A percentile compares a stretch with the other conserved stretches of the same genome.
These are phyloP conservation scores for Notothenia coriiceps DNA, from an alignment of 2,113 vertebrate genomes.

Conservation along the genomic window DNA sequence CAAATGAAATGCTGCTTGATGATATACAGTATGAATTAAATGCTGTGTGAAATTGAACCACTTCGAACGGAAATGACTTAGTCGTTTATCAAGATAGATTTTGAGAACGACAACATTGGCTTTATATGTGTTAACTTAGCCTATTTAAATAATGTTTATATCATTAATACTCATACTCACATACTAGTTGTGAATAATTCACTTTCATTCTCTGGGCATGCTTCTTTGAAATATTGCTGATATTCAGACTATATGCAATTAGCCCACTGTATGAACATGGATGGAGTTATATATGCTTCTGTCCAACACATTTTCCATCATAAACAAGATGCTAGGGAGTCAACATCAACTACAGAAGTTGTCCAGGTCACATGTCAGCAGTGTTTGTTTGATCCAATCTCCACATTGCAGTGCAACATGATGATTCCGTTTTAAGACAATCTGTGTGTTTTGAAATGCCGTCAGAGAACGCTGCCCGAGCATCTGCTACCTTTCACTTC, in stretches of 20 bases:
- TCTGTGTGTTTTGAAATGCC: slow-evolving; percentile 19
- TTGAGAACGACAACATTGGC: slow-evolving; percentile 5
- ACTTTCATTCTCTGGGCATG: neutral
- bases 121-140: slow-evolving; percentile 5
- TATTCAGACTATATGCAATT: neutral
- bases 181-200: neutral
- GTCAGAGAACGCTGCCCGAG: slow-evolving; percentile 11
- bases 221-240: slow-evolving; percentile 2
- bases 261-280: neutral
- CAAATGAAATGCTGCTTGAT: slow-evolving; percentile 21
- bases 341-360: neutral
- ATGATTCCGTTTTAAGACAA: neutral
- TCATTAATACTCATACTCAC: neutral
- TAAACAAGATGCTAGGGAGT: too few relatives aligned
- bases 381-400: neutral
- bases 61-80: slow-evolving; percentile 13
- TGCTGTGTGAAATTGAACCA: slow-evolving; percentile 41
- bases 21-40: slow-evolving; percentile 42
- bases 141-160: neutral
- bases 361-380: neutral
- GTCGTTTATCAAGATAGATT: slow-evolving; percentile 26
- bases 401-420: neutral
- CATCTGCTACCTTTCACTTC: slow-evolving; percentile 36
- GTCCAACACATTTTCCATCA: neutral
- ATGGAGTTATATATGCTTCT: neutral